Evolutionary conservation across 2,888 invertebrate genomes (phyloP).

Genomic region (Flexamia atlantica): DNA sequence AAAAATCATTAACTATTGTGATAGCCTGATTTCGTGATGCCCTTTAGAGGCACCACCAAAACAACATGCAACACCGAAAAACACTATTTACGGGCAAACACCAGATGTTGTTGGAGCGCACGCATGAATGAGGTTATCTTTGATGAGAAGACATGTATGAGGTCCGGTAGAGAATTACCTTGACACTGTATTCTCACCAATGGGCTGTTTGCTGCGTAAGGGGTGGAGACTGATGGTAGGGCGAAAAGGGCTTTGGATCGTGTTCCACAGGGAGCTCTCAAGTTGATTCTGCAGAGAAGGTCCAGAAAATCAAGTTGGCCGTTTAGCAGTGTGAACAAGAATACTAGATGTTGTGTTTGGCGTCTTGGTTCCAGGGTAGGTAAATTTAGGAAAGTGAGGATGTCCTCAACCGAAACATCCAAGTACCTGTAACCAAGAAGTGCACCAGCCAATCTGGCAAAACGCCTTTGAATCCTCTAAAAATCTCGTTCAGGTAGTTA

Average conservation of each 20-base stretch:
- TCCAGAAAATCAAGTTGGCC: not conserved
- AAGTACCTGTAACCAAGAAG: not conserved
- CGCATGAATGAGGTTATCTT: too few relatives aligned
- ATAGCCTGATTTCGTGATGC: too few relatives aligned
- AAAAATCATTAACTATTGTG: too few relatives aligned
- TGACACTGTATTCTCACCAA: not conserved
- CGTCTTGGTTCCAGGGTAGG: not conserved
- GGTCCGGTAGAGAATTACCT: not conserved
- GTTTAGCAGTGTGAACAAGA: not conserved
- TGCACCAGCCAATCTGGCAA: too few relatives aligned
- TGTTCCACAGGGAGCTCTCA: not conserved
- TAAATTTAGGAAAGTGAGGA: not conserved
- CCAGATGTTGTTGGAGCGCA: too few relatives aligned
- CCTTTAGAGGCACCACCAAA: too few relatives aligned
- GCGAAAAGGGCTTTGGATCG: not conserved
- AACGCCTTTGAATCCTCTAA: too few relatives aligned
- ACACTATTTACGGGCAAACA: too few relatives aligned
- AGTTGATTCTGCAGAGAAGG: not conserved
- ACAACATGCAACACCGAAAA: too few relatives aligned
- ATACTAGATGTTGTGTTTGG: not conserved
- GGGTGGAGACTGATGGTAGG: not conserved
- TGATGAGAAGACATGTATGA: not conserved
- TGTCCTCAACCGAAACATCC: not conserved
- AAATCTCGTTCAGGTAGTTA: not conserved
- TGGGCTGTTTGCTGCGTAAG: not conserved